Base-by-base conservation (phyloP, 2,797 vertebrate species). In the Epinephelus malabaricus region DNA sequence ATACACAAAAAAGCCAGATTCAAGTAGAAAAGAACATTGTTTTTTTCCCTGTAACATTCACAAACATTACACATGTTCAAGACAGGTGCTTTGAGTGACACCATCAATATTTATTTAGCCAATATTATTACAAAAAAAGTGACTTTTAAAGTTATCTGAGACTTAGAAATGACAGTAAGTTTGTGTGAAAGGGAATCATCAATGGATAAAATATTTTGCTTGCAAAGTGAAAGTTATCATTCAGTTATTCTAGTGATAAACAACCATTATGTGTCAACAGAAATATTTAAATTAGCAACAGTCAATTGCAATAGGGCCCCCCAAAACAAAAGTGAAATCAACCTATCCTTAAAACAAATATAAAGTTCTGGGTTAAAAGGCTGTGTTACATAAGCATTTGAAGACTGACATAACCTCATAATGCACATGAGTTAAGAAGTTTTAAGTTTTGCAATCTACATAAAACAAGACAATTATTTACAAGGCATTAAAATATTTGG, bases 401-500 rank as follows among this genome's bases (percentile, higher is more conserved):
- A 67, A 59, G 47, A 72, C 59, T 69, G 64, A 67, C 21, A 79
- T n/a, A 73, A 70, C 34, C 51, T 71, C 18, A 76, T 18, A 74
- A 56, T 21, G 60, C 19, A 82, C 49, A n/a, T 19, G 1, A 56
- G 15, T 12, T 0, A 54, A 78, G 34, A 21, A 25, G 38, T 67
- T 60, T 67, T 11, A 64, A 60, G 27, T 70, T 79, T 73, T 40
- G 30, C 25, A 19, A 12, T 17, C 1, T 15, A 53, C 46, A 12
- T 76, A 12, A 70, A 81, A 43, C n/a, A 49, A 58, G 5, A 73
- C 5, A 78, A 51, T 17, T 2, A 40, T 68, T 53, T 19, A 72
- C 2, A 78, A 63, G 6, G 21, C 25, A 62, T 54, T 46, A 0
- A 21, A 62, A 54, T 75, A 3, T 61, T 34, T 43, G 2, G 9